These are phyloP conservation scores for Troides oblongomaculatus DNA, from an alignment of 2,888 invertebrate genomes.

Conservation along the genomic window DNA sequence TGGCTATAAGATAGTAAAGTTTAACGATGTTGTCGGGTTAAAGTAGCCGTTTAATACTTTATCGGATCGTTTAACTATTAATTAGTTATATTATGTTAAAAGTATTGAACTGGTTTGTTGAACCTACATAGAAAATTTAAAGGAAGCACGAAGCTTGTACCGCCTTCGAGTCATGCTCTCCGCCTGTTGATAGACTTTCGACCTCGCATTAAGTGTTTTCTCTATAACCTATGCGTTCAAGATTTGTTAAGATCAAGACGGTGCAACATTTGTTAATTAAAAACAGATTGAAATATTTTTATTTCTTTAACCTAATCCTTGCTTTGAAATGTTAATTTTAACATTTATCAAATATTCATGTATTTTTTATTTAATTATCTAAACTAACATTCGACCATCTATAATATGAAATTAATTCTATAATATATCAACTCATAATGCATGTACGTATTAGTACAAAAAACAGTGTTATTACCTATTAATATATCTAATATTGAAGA, in stretches of 20 bases:
- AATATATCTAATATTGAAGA: too few species aligned
- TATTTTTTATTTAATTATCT: neutral
- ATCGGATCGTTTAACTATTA: too few species aligned
- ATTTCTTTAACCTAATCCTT: neutral
- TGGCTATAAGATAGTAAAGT: too few species aligned
- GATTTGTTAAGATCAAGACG: slow-evolving; percentile 32
- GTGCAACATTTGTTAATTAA: slow-evolving; percentile 1
- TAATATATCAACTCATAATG: too few species aligned
- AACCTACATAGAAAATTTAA: slow-evolving; percentile 29
- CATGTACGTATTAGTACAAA: too few species aligned
- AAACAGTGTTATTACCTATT: too few species aligned
- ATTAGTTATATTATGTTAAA: too few species aligned
- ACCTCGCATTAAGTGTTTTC: slow-evolving; percentile 69
- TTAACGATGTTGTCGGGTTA: too few species aligned
- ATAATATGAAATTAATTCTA: too few species aligned
- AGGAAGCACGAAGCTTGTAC: slow-evolving; percentile 40
- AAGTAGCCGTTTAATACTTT: too few species aligned
- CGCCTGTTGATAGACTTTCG: slow-evolving; percentile 71
- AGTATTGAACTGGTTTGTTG: neutral
- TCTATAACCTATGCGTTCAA: slow-evolving; percentile 42
- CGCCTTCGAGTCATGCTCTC: slow-evolving; percentile 60
- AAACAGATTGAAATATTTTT: neutral
- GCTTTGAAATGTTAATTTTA: neutral
- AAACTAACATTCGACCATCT: too few species aligned
- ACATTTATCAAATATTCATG: neutral